phyloP scores from a whole-genome alignment of 2,797 vertebrate genomes.

The Mallotus villosus region DNA sequence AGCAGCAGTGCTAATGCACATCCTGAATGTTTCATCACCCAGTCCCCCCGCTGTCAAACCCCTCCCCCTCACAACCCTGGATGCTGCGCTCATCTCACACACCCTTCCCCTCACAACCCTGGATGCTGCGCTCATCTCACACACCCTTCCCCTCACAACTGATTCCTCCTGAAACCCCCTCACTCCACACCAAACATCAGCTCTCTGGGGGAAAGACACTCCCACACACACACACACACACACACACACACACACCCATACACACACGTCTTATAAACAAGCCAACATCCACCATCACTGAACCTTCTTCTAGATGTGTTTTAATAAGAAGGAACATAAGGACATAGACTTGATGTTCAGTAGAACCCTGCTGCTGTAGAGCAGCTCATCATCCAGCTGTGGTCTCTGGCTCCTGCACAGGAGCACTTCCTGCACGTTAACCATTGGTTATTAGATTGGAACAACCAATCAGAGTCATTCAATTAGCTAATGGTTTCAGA shows the following conservation, averaged over 20 bases:
- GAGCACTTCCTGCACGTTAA: neutral
- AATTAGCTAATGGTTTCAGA: slow-evolving; percentile 12
- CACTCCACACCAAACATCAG: too few species aligned
- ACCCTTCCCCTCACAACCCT: neutral
- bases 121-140: neutral
- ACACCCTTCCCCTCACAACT: neutral
- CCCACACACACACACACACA: slow-evolving; percentile 2
- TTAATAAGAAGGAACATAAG: neutral
- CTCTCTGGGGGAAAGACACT: neutral
- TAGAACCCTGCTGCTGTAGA: neutral
- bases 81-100: too few species aligned
- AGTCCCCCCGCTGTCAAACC: neutral
- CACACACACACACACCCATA: neutral
- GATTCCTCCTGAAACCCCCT: neutral
- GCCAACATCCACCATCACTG: too few species aligned
- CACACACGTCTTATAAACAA: too few species aligned
- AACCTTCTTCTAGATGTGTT: neutral
- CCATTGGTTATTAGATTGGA: slow-evolving; percentile 9
- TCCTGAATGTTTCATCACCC: slow-evolving; percentile 41
- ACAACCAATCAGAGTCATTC: neutral
- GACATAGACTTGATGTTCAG: too few species aligned
- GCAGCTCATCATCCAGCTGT: neutral
- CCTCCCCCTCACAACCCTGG: neutral
- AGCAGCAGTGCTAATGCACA: slow-evolving; percentile 22
- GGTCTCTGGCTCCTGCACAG: neutral